Evolutionary conservation across 2,888 invertebrate species (phyloP), one percentile per base, ranked within the genome.

Genomic region (Macrosoma leucophasiata): DNA sequence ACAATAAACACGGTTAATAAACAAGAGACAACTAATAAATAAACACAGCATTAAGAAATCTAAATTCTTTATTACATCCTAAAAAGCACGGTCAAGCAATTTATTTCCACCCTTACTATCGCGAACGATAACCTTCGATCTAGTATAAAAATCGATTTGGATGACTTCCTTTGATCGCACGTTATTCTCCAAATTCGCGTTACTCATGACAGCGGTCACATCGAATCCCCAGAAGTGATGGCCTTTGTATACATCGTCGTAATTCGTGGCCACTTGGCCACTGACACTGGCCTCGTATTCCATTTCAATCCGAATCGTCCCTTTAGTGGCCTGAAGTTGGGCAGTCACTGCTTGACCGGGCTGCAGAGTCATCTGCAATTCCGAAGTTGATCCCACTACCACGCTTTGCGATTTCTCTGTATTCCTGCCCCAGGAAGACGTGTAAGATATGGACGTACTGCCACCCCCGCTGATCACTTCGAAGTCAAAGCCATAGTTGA

Each of bases 191-290:
- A 62, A 13, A 1, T 42, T 47, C 1, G 42, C 55, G 1, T 44
- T 43, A 0, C 24, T n/a, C 40, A 61, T 35, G 6, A 67, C 39
- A 0, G 38, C 29, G 7, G 53, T 47, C 2, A 70, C 36, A 20
- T 55, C 53, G 2, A 59, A 13, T 1, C 50, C 49, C 62, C 61
- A 68, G 54, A 66, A 68, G 29, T 61, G 55, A 34, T 68, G 69
- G 9, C 44, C 58, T 13, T 54, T 55, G 41, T 43, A 58, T 2
- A 21, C 13, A 0, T 46, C 27, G 0, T 18, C 28, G 30, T 57
- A 70, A 35, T 64, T 63, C 1, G 48, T 45, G 10, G 57, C 62
- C 0, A 56, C 45, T 2, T 22, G 18, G 2, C 71, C 71, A 0
- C 33, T 24, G 20, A 70, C 26, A 27, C 28, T 56, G 8, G 61